Evolutionary conservation across 1,140 invertebrate genomes (phyloP).

Genomic region (Drosophila bocqueti): DNA sequence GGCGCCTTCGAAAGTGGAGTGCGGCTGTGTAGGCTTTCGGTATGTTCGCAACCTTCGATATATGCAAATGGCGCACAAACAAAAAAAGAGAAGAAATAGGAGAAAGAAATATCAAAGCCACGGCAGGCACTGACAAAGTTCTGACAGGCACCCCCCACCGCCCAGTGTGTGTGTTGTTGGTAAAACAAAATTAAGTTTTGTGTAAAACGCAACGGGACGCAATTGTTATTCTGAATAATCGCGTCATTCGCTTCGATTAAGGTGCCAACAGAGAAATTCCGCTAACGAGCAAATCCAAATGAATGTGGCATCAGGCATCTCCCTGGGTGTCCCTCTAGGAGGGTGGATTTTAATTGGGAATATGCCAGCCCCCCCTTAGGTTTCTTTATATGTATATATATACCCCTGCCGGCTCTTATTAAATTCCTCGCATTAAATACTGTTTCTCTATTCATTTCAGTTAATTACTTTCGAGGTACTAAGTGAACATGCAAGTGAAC

Average conservation of each 20-base stretch:
- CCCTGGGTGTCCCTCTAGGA: not conserved
- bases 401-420: not conserved
- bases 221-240: constrained; percentile 45
- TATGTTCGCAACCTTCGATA: constrained; percentile 37
- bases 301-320: not conserved
- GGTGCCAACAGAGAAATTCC: constrained; percentile 1
- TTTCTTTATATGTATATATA: not conserved
- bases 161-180: not conserved
- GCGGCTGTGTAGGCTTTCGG: constrained; percentile 17
- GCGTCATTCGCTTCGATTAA: constrained; percentile 47
- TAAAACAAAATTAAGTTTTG: constrained; percentile 24
- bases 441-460: not conserved
- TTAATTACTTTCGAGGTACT: not conserved
- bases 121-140: constrained; percentile 34
- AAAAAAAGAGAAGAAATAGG: constrained; percentile 4
- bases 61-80: constrained; percentile 28
- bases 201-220: constrained; percentile 14
- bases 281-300: constrained; percentile 19
- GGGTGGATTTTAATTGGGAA: not conserved
- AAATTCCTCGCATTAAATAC: not conserved
- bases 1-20: constrained; percentile 39
- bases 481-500: not conserved
- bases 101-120: constrained; percentile 28
- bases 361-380: not conserved
- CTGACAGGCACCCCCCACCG: not conserved